Evolutionary conservation across 1,140 invertebrate genomes (phyloP), one percentile per base, ranked within the genome.

Genomic region (Oryctes rhinoceros): DNA sequence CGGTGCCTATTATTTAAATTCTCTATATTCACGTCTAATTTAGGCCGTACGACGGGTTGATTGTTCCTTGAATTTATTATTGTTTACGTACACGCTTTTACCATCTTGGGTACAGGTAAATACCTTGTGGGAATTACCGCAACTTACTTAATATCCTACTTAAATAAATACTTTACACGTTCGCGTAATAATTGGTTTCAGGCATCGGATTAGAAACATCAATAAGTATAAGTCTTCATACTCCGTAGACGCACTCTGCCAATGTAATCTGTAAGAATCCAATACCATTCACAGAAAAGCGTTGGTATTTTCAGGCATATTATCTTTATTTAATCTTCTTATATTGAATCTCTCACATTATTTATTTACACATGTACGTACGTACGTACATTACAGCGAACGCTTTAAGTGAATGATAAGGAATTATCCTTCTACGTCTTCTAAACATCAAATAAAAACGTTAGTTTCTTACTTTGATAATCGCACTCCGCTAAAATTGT

Each of bases 1-100:
- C 20, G 30, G 48, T 76, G 39, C 65, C 65, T 67, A 67, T 67
- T 67, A 67, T 67, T 67, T 67, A 67, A 67, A 67, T 67, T 67
- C 65, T 24, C 65, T 24, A 67, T 67, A 35, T 18, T 18, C 13
- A 67, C 18, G 65, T 67, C 65, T 67, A 67, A 67, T 67, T 67
- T 67, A 35, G 65, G 30, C 65, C 65, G 65, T 67, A 67, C 18
- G 65, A 67, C 65, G 65, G 65, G n/a, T 67, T 67, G 65, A 67
- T 67, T 67, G 65, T 24, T 67, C 65, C 65, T 67, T 67, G 13
- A 24, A 18, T 67, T 62, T 62, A 62, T 67, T 67, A 35, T 35
- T 67, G 30, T 67, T 67, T 67, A 67, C 24, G 65, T 67, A 13
- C 13, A 24, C 65, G 20, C 10, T 18, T 67, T 24, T 67, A 35